Percentiles rank a stretch among this genome's conserved stretches.
Evolutionary conservation across 2,113 vertebrate species (phyloP).

Genomic region (Oriolus oriolus): DNA sequence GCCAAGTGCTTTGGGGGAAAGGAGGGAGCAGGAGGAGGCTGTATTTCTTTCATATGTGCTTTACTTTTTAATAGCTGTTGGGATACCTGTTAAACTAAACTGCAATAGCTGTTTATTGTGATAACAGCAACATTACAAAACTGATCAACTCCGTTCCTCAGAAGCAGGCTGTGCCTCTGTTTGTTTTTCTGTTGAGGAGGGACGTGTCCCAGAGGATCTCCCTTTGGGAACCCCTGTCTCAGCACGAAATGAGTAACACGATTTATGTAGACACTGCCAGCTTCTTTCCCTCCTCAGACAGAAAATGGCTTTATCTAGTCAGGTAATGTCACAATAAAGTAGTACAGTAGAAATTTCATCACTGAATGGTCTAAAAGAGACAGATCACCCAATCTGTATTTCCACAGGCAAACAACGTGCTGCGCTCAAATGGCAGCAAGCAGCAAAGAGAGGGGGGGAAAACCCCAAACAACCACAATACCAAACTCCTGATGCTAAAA

Average conservation of each 20-base stretch:
- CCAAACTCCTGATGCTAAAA: neutral
- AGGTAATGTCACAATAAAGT: constrained; percentile 57
- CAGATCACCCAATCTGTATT: constrained; percentile 38
- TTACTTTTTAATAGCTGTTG: constrained; percentile 41
- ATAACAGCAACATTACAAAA: constrained; percentile 57
- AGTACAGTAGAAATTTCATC: constrained; percentile 56
- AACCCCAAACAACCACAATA: neutral
- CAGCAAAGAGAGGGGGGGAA: neutral
- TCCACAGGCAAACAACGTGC: neutral
- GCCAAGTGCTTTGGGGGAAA: neutral
- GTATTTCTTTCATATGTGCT: neutral
- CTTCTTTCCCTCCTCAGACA: constrained; percentile 45
- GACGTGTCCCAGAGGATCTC: constrained; percentile 59
- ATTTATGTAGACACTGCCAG: constrained; percentile 58
- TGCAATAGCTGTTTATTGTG: constrained; percentile 41
- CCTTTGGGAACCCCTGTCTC: constrained; percentile 74
- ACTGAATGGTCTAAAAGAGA: constrained; percentile 50
- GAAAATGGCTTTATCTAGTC: constrained; percentile 63
- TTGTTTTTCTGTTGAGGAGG: constrained; percentile 58
- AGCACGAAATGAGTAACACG: constrained; percentile 49
- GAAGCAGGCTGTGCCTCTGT: constrained; percentile 39
- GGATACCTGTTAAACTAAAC: constrained; percentile 25
- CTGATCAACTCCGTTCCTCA: constrained; percentile 61
- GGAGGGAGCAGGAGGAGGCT: neutral
- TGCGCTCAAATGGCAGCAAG: neutral